Base-by-base conservation (phyloP, 92 coral and sea anemone genomes). In the Phenganax stokvisi region DNA sequence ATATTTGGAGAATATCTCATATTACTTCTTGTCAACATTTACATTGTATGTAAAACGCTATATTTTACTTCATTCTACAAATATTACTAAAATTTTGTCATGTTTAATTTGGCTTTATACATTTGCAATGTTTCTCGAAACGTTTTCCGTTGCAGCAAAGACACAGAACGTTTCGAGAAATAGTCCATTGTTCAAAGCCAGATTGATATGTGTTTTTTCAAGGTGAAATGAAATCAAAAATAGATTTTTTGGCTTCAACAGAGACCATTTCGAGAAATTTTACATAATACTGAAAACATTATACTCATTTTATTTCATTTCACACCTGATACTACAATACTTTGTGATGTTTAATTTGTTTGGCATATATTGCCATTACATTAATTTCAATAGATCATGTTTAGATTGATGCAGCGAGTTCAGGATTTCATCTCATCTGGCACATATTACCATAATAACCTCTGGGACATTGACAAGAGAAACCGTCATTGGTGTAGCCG, bases 381-480 rank as follows among this genome's bases (percentile, higher is more conserved):
- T 59, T 59, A 1, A 0, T 28, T 29, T 51, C 58, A 73, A 10
- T 10, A 73, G 52, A 51, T 11, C 31, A 10, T 0, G 25, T 12
- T 51, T 51, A 67, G 9, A 11, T 6, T 8, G 12, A 71, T 7
- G 17, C 47, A 37, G 25, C 25, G 0, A 20, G 47, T 37, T 59
- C 65, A 64, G 1, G 1, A 10, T 77, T 20, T 29, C 53, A 79
- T 25, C 56, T 79, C 72, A 85, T 87, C 72, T 96, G 92, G 60
- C 99, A 96, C 69, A 91, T 80, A 60, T 90, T 88, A 47, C 99
- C 99, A 20, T 88, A 89, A 65, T 81, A 92, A 10, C 85, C 86
- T 15, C 25, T 76, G 37, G 85, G 85, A 74, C 99, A 96, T 54
- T 90, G 78, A 69, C 99, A 96, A 25, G 97, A 88, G 86, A 96